These are phyloP conservation scores for Phasianus colchicus DNA, from an alignment of 2,113 vertebrate species.

Conservation along the genomic window DNA sequence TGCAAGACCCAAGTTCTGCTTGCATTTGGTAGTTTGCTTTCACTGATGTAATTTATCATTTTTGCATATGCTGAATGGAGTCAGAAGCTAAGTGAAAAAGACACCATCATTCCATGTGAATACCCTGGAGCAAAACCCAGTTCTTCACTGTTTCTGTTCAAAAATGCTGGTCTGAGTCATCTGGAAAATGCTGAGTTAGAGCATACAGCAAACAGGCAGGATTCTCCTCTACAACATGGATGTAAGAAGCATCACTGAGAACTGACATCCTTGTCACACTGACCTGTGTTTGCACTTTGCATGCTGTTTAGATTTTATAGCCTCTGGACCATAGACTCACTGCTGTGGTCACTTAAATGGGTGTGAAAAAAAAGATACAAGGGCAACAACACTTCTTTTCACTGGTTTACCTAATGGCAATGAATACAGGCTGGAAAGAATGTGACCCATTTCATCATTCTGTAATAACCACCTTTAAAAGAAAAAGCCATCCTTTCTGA, in stretches of 20 bases:
- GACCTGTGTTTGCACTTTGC: fast-evolving
- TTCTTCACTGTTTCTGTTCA: fast-evolving
- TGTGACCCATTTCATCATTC: too few species aligned
- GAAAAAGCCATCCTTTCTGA: not conserved
- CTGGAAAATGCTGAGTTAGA: fast-evolving
- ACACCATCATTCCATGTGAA: not conserved
- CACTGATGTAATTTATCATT: not conserved
- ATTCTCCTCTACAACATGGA: not conserved
- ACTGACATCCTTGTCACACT: not conserved
- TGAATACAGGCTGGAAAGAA: not conserved
- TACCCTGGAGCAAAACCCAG: not conserved
- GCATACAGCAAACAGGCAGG: not conserved
- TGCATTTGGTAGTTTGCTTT: not conserved
- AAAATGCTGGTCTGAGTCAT: not conserved
- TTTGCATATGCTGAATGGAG: not conserved
- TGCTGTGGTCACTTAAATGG: not conserved
- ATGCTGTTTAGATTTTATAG: not conserved
- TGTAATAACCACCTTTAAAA: not conserved
- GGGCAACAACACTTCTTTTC: not conserved
- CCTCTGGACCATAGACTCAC: not conserved
- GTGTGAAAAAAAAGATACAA: not conserved
- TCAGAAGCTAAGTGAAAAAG: not conserved
- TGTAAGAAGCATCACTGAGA: fast-evolving
- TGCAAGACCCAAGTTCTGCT: not conserved
- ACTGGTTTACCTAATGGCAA: not conserved